Base-by-base conservation (phyloP, 2,888 invertebrate genomes). In the Drosophila multiciliata region DNA sequence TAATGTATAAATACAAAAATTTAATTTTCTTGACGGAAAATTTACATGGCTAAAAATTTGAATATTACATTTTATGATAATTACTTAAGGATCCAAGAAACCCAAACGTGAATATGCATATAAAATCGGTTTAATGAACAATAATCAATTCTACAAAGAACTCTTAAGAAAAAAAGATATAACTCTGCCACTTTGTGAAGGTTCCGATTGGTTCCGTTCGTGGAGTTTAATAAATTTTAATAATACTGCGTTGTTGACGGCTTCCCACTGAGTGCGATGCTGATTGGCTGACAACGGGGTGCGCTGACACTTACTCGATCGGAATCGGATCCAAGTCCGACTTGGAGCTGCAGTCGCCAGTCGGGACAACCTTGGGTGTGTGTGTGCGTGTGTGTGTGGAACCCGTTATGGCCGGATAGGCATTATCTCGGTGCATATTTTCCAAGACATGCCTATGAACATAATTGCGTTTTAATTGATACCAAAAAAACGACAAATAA, bases 401-500 rank as follows among this genome's bases (percentile, higher is more conserved):
- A 84, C 89, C 76, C 89, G 89, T 87, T 84, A 60, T 68, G 79
- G 45, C 83, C 87, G 79, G 79, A 83, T 78, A 82, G 69, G 62
- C 73, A 86, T 81, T 83, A 87, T 82, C 84, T 70, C 12, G 33
- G 63, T 59, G 65, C 62, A 69, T 63, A 78, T 84, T 88, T 86
- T 86, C 75, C 82, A 68, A 81, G 82, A 67, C 83, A 66, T 65
- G 88, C 66, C 86, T 75, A 58, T 66, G 68, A 61, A 71, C 67
- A 87, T 89, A 83, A 84, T 87, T 84, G 75, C 61, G 71, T 55
- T 82, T 83, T 84, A 89, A 84, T 87, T 83, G 79, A 84, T 83
- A 77, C 67, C 67, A 59, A 60, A 79, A 75, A 75, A 79, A 49
- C 81, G 73, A 80, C 70, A 65, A 71, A 80, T 52, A 58, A 58